These are phyloP conservation scores for Bradypus variegatus DNA, from an alignment of 2,797 vertebrate species.

Conservation along the genomic window DNA sequence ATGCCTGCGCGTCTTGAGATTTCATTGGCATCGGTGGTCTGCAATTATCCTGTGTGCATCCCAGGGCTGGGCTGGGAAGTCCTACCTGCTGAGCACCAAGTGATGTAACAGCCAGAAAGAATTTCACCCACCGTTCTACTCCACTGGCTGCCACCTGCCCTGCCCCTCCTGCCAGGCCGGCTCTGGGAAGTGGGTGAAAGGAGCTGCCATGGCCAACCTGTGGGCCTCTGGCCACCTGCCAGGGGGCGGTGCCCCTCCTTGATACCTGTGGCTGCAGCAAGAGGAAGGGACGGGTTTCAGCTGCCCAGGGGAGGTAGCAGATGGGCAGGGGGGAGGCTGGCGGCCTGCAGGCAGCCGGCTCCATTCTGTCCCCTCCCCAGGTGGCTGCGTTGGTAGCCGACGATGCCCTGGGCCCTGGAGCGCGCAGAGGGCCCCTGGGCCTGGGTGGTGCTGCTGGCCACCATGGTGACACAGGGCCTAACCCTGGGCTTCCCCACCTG, in stretches of 20 bases:
- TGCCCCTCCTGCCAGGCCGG: slow-evolving; percentile 10
- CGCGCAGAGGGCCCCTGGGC: slow-evolving; percentile 86
- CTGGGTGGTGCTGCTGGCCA: slow-evolving; percentile 87
- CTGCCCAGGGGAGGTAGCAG: not conserved
- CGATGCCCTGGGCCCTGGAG: slow-evolving; percentile 54
- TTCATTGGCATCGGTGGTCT: not conserved
- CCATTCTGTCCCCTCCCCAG: not conserved
- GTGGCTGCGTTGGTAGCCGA: not conserved
- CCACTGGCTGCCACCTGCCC: not conserved
- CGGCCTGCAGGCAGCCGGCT: not conserved
- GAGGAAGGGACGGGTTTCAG: not conserved
- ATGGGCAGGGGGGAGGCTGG: not conserved
- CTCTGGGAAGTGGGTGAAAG: slow-evolving; percentile 46
- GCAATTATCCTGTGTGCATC: not conserved
- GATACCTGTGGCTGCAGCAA: not conserved
- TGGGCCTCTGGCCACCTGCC: slow-evolving; percentile 34
- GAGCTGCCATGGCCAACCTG: not conserved
- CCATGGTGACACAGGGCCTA: slow-evolving; percentile 81
- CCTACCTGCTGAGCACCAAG: not conserved
- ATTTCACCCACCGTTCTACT: not conserved
- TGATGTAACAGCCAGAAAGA: not conserved
- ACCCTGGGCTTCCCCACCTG: slow-evolving; percentile 87
- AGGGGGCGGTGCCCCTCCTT: slow-evolving; percentile 26
- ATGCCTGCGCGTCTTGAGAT: not conserved
- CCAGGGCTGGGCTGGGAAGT: not conserved